These are phyloP conservation scores for Centropristis striata DNA, from an alignment of 2,113 vertebrate genomes.

Conservation along the genomic window DNA sequence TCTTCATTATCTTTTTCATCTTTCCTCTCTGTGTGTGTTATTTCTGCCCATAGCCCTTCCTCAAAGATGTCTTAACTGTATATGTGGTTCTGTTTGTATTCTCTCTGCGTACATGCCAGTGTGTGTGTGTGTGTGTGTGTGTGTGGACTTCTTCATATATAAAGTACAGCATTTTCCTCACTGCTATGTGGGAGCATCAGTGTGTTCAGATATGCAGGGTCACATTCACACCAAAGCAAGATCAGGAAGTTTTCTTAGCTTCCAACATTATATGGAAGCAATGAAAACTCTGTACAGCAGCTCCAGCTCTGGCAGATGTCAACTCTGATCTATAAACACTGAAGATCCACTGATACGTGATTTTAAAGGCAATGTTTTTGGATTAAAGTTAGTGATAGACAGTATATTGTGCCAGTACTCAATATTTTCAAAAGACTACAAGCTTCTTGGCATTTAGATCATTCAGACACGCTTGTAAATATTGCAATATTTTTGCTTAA, in stretches of 20 bases:
- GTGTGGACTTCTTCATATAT: background rate
- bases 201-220: slow-evolving; percentile 15
- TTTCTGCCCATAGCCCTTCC: slow-evolving; percentile 4
- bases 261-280: slow-evolving; percentile 7
- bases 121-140: background rate
- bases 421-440: background rate
- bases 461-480: background rate
- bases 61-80: slow-evolving; percentile 1
- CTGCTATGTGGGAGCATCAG: background rate
- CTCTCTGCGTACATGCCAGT: background rate
- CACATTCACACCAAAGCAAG: slow-evolving; percentile 10
- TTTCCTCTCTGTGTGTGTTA: slow-evolving; percentile 13
- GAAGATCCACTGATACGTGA: background rate
- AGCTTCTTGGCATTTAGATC: background rate
- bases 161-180: background rate
- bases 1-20: slow-evolving; percentile 46
- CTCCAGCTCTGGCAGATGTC: background rate
- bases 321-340: background rate
- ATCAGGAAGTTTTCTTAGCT: slow-evolving; percentile 9
- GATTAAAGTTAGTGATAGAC: slow-evolving; percentile 14
- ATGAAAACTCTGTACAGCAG: background rate
- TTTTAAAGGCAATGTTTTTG: background rate
- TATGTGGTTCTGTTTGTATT: slow-evolving; percentile 6
- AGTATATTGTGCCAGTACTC: background rate
- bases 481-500: background rate